Conservation (phyloP, 2,113 vertebrate genomes). For the Delphinapterus leucas region DNA sequence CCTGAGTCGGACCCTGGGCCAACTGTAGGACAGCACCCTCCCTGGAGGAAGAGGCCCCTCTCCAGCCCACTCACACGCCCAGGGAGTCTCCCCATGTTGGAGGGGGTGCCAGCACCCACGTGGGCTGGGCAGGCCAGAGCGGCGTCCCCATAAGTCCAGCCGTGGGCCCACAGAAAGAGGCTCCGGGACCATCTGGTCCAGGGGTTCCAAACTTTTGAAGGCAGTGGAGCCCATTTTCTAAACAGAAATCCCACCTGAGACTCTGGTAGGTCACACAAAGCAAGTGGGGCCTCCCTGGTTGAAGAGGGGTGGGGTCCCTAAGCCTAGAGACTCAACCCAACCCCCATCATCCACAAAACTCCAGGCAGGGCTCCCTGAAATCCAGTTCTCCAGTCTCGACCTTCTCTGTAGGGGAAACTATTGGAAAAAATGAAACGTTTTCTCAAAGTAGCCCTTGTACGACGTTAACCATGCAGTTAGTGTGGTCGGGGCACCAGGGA, state of each 20-base stretch:
- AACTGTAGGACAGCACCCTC: not conserved
- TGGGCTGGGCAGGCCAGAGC: not conserved
- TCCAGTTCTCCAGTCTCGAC: not conserved
- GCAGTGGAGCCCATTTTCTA: too few relatives aligned
- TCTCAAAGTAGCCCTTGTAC: fast-evolving
- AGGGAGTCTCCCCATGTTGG: fast-evolving
- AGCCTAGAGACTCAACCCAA: fast-evolving
- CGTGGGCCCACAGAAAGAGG: fast-evolving
- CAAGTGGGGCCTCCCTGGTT: not conserved
- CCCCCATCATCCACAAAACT: fast-evolving
- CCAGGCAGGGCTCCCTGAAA: not conserved
- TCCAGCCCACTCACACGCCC: fast-evolving
- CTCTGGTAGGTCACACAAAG: not conserved
- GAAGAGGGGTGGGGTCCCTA: not conserved
- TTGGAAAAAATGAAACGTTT: fast-evolving
- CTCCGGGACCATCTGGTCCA: not conserved
- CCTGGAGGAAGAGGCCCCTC: fast-evolving
- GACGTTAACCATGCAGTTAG: fast-evolving
- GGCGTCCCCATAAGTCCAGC: not conserved
- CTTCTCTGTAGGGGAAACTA: not conserved
- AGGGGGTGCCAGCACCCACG: fast-evolving
- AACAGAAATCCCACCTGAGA: not conserved
- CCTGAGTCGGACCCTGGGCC: not conserved
- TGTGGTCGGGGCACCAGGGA: not conserved
- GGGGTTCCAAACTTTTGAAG: not conserved